Evolutionary conservation across 2,797 vertebrate genomes (phyloP).

Genomic region (Selene dorsalis): DNA sequence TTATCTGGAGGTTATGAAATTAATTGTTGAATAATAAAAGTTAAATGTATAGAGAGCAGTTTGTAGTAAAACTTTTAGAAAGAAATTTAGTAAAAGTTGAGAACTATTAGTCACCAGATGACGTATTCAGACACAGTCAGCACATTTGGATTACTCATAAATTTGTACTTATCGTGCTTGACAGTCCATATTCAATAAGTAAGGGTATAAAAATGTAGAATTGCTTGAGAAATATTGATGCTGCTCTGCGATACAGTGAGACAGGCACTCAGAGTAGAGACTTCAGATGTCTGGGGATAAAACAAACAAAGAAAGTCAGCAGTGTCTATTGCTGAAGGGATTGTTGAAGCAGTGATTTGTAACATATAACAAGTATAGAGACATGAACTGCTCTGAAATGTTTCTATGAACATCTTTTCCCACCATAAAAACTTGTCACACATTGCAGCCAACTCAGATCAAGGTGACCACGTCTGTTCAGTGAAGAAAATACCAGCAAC

Average conservation of each 20-base stretch:
- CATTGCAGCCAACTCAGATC: background rate
- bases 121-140: constrained; percentile 17
- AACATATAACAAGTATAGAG: background rate
- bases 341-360: constrained; percentile 13
- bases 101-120: constrained; percentile 25
- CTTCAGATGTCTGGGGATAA: background rate
- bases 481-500: background rate
- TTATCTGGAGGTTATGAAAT: constrained; percentile 11
- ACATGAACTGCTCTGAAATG: background rate
- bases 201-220: constrained; percentile 39
- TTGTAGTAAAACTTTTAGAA: constrained; percentile 27
- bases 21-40: background rate
- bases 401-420: background rate
- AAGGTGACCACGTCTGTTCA: background rate
- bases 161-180: constrained; percentile 34
- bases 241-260: constrained; percentile 16
- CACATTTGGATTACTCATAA: constrained; percentile 32
- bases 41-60: background rate
- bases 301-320: background rate
- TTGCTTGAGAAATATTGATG: constrained; percentile 24
- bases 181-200: constrained; percentile 37
- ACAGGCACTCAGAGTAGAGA: background rate
- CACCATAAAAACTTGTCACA: background rate
- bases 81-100: constrained; percentile 30
- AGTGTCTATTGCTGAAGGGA: background rate